phyloP scores from a whole-genome alignment of 2,797 vertebrate genomes.

The Anguilla marmorata region DNA sequence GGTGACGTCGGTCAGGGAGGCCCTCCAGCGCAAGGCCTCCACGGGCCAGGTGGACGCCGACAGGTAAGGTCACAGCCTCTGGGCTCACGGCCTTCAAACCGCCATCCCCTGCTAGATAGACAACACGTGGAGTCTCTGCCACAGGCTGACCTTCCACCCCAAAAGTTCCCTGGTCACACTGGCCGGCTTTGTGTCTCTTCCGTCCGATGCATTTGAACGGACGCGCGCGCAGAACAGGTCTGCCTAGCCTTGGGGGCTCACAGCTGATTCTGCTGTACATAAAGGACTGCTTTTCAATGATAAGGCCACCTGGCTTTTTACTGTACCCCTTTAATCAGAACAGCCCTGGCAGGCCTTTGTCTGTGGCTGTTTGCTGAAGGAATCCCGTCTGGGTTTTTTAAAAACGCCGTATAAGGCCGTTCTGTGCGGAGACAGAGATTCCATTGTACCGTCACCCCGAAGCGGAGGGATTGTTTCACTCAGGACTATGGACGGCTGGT shows the following conservation, averaged over 20 bases:
- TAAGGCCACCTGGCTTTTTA: neutral
- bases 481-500: conserved; percentile 50
- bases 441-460: conserved; percentile 59
- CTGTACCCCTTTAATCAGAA: neutral
- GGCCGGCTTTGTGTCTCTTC: neutral
- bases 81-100: neutral
- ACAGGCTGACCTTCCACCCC: neutral
- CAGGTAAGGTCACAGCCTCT: conserved; percentile 72
- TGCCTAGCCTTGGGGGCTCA: neutral
- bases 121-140: neutral
- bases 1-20: conserved; percentile 89
- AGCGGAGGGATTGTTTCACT: conserved; percentile 45
- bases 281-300: neutral
- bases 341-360: neutral
- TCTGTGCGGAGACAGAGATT: neutral
- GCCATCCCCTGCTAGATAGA: neutral
- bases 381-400: neutral
- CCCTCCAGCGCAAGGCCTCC: conserved; percentile 80
- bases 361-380: neutral
- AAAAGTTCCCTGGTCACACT: neutral
- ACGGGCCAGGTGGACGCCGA: conserved; percentile 90
- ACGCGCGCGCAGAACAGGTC: neutral
- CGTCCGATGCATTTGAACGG: neutral
- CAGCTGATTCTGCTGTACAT: neutral
- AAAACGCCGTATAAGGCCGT: neutral